Conservation (phyloP, 2,113 vertebrate genomes). For the Oenanthe oenanthe region DNA sequence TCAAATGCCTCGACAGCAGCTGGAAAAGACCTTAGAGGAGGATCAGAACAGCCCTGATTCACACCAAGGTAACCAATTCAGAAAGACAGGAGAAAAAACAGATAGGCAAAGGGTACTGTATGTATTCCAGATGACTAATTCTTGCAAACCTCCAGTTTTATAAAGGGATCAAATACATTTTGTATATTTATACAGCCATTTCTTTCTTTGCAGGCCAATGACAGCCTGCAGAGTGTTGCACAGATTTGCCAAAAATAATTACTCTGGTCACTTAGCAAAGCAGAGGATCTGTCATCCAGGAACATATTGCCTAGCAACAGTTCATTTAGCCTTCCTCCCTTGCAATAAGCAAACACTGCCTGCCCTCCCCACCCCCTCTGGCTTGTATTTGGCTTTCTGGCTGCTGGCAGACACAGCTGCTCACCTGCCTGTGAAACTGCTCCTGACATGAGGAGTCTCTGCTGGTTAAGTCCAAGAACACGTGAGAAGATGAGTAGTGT, state of each 20-base stretch:
- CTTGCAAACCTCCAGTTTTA: neutral
- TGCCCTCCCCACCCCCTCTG: neutral
- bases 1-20: neutral
- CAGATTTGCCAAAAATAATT: constrained; percentile 40
- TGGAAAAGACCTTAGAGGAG: neutral
- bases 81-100: neutral
- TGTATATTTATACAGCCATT: neutral
- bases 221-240: neutral
- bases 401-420: neutral
- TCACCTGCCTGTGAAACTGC: neutral
- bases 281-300: neutral
- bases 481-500: accelerated
- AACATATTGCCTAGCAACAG: constrained; percentile 42
- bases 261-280: constrained; percentile 27
- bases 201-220: neutral
- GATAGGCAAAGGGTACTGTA: neutral
- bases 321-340: neutral
- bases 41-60: neutral
- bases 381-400: neutral
- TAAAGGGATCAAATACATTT: neutral
- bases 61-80: neutral
- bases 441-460: neutral
- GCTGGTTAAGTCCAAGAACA: neutral
- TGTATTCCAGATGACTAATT: neutral
- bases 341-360: accelerated